phyloP scores from a whole-genome alignment of 1,140 invertebrate genomes.

The Diachasma alloeum region DNA sequence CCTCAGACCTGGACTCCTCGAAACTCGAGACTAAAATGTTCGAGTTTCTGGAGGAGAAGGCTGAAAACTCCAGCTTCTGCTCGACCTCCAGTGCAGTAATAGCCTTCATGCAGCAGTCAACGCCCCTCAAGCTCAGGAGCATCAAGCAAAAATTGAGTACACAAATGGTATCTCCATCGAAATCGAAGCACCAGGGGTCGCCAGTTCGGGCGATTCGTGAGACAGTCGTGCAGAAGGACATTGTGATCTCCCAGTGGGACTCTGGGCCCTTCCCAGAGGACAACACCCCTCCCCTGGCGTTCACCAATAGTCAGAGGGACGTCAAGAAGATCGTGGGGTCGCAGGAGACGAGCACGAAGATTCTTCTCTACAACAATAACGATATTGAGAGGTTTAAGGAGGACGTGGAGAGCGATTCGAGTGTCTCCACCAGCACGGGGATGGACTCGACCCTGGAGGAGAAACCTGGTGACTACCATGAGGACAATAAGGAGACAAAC shows the following conservation, averaged over 20 bases:
- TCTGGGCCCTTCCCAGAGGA: conserved; percentile 24
- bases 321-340: not conserved
- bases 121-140: conserved; percentile 57
- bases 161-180: not conserved
- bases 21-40: conserved; percentile 68
- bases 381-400: not conserved
- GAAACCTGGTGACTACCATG: not conserved
- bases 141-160: conserved; percentile 24
- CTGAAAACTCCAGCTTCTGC: conserved; percentile 75
- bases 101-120: conserved; percentile 66
- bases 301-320: not conserved
- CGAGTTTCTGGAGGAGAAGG: conserved; percentile 76
- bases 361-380: conserved; percentile 26
- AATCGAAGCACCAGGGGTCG: not conserved
- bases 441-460: not conserved
- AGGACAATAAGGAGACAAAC: conserved; percentile 12
- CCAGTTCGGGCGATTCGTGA: not conserved
- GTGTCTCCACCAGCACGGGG: conserved; percentile 14
- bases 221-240: conserved; percentile 17
- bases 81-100: conserved; percentile 73
- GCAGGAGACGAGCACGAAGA: conserved; percentile 17
- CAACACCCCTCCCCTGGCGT: not conserved
- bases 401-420: conserved; percentile 31
- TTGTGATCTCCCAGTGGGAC: conserved; percentile 26
- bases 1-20: conserved; percentile 58